Evolutionary conservation across 2,888 invertebrate genomes (phyloP).

Genomic region (Polyommatus icarus): DNA sequence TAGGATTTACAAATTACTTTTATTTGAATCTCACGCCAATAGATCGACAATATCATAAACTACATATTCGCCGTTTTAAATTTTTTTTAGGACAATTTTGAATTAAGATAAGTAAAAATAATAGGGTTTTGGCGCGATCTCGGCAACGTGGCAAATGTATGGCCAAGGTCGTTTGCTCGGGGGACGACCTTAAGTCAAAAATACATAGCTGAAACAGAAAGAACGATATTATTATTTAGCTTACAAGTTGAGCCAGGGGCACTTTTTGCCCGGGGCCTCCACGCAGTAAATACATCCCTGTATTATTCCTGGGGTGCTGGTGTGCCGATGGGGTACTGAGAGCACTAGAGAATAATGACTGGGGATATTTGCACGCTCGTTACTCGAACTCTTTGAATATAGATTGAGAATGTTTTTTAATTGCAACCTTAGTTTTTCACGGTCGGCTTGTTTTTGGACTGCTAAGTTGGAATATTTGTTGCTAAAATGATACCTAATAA

Average conservation of each 20-base stretch:
- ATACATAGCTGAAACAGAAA: neutral
- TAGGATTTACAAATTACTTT: too few species aligned
- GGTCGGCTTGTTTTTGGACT: neutral
- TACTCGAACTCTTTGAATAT: slow-evolving; percentile 31
- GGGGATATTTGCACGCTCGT: slow-evolving; percentile 42
- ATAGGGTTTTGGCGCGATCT: too few species aligned
- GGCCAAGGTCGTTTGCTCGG: too few species aligned
- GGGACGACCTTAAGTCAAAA: too few species aligned
- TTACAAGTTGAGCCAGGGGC: neutral
- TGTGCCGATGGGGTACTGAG: slow-evolving; percentile 42
- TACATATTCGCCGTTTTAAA: too few species aligned
- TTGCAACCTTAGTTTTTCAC: neutral
- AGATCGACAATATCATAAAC: too few species aligned
- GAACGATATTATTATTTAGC: neutral
- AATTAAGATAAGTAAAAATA: too few species aligned
- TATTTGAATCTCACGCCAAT: too few species aligned
- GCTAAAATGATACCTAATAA: too few species aligned
- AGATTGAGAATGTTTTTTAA: slow-evolving; percentile 13
- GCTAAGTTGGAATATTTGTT: neutral
- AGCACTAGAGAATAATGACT: slow-evolving; percentile 71
- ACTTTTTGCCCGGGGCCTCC: neutral
- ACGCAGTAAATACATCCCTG: neutral
- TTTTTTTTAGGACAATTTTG: too few species aligned
- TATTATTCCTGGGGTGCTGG: neutral
- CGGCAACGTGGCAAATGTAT: too few species aligned